These are phyloP conservation scores for Plestiodon gilberti DNA, from an alignment of 2,113 vertebrate genomes.

Conservation along the genomic window DNA sequence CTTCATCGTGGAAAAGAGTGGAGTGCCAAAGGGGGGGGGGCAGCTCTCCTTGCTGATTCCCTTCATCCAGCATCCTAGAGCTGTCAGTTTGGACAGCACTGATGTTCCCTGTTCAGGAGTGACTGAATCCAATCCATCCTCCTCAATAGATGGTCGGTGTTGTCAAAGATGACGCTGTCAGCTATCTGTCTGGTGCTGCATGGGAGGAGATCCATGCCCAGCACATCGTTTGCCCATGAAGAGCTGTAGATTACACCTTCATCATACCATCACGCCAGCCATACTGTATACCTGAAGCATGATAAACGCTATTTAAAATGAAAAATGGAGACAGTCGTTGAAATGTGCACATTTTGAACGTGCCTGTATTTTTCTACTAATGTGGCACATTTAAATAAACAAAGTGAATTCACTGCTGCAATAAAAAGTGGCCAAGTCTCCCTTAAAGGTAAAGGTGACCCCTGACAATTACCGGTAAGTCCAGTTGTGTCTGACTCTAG, in stretches of 20 bases:
- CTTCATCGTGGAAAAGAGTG: too few relatives aligned
- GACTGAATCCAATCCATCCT: background rate
- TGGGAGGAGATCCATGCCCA: background rate
- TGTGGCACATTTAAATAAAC: constrained; percentile 75
- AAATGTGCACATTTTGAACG: constrained; percentile 54
- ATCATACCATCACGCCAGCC: too few relatives aligned
- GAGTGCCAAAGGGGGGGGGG: too few relatives aligned
- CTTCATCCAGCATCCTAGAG: background rate
- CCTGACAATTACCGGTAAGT: too few relatives aligned
- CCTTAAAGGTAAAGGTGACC: too few relatives aligned
- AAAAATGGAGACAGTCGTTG: constrained; percentile 53
- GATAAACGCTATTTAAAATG: constrained; percentile 64
- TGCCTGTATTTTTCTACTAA: constrained; percentile 72
- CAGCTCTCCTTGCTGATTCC: too few relatives aligned
- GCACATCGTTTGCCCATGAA: too few relatives aligned
- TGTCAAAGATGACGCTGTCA: background rate
- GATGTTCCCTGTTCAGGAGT: background rate
- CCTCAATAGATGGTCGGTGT: too few relatives aligned
- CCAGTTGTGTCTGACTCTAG: too few relatives aligned
- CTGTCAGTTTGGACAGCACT: background rate
- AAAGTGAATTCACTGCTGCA: constrained; percentile 65
- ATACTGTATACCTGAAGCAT: too few relatives aligned
- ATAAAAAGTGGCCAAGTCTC: constrained; percentile 64
- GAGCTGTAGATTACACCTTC: background rate
- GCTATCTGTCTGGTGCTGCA: background rate